Base-by-base conservation (phyloP, 2,797 vertebrate species). In the Emydoidea blandingii region DNA sequence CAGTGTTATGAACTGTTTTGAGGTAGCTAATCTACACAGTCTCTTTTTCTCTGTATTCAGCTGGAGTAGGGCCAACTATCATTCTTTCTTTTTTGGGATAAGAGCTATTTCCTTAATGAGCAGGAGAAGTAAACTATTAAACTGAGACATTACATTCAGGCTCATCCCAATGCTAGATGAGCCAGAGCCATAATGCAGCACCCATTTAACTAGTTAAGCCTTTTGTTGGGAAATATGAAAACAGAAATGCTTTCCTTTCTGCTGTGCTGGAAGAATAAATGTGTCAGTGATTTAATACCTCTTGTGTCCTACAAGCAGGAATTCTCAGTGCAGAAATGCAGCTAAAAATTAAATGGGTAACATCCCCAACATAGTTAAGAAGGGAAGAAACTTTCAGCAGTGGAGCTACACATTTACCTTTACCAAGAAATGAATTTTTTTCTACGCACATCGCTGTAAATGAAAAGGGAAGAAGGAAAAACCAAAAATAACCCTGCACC, bases 281-380 rank as follows among this genome's bases (percentile, higher is more conserved):
- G 15, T 44, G 34, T 47, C 50, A 41, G 25, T 41, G 31, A 37
- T 56, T 37, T 15, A 1, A 19, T 8, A 3, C 6, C 2, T 72
- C n/a, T 29, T 8, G 16, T 53, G 23, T 78, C 9, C 8, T 78
- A 44, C 2, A 49, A 56, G 44, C 76, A 53, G 62, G 44, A 85
- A 25, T 62, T 62, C 37, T 72, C 27, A 3, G 16, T 44, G 34
- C 34, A 65, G 34, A 65, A 65, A 65, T 65, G 2, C 8, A 79
- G 52, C 47, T 68, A 72, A 41, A 2, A 8, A 41, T 59, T 29
- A 79, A 59, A 59, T 79, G 50, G 47, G 34, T 59, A 82, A 21
- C 37, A n/a, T 27, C 37, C 1, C 4, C 14, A 23, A 80, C 44
- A 56, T 1, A 0, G 16, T 57, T 52, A 44, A 47, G 65, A 85